phyloP scores from a whole-genome alignment of 2,797 vertebrate genomes.

The Poeciliopsis turneri region DNA sequence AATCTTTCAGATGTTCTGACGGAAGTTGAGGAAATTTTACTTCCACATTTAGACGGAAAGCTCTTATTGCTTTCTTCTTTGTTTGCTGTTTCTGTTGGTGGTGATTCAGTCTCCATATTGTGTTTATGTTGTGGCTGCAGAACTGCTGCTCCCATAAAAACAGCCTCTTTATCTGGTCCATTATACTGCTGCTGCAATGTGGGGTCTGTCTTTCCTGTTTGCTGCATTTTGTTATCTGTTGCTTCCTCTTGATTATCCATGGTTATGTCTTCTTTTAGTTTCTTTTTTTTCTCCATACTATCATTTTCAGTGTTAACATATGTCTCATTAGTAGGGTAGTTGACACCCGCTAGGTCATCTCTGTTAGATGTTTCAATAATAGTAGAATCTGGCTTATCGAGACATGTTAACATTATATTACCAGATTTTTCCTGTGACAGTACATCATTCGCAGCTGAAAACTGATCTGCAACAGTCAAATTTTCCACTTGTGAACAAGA shows the following conservation, averaged over 20 bases:
- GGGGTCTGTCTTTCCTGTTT: constrained; percentile 41
- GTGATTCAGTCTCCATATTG: constrained; percentile 29
- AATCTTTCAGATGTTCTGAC: constrained; percentile 25
- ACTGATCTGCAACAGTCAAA: constrained; percentile 7
- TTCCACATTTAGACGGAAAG: constrained; percentile 28
- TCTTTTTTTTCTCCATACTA: constrained; percentile 37
- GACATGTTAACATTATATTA: constrained; percentile 31
- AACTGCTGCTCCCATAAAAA: constrained; percentile 42
- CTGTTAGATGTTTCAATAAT: constrained; percentile 51
- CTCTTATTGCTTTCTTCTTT: constrained; percentile 26
- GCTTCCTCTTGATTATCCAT: constrained; percentile 54
- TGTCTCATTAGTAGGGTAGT: constrained; percentile 19
- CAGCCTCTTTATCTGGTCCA: constrained; percentile 51
- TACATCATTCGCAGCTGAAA: constrained; percentile 17
- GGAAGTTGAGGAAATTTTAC: constrained; percentile 18
- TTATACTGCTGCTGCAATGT: constrained; percentile 36
- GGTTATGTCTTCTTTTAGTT: constrained; percentile 30
- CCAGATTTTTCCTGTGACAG: constrained; percentile 26
- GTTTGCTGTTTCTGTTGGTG: constrained; percentile 29
- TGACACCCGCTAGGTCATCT: constrained; percentile 42
- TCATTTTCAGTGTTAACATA: constrained; percentile 32
- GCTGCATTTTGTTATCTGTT: constrained; percentile 24
- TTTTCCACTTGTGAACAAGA: constrained; percentile 27
- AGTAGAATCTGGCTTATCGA: constrained; percentile 32
- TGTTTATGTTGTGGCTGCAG: constrained; percentile 33